phyloP scores from a whole-genome alignment of 1,140 invertebrate genomes.

The Drosophila tropicalis region DNA sequence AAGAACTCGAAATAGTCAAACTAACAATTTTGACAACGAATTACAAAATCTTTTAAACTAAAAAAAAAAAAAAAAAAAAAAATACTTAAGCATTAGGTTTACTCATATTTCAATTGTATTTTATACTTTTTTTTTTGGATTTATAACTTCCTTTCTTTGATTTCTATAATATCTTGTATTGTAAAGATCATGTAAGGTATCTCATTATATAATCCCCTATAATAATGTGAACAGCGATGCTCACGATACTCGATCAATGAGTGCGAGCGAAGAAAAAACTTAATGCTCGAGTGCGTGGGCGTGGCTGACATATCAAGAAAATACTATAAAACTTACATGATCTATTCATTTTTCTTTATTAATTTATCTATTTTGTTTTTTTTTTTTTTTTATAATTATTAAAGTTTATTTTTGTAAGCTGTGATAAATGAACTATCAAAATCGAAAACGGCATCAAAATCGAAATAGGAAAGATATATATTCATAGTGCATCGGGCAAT shows the following conservation, averaged over 20 bases:
- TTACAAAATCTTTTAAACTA: too few relatives aligned
- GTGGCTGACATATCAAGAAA: conserved; percentile 45
- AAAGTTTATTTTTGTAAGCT: conserved; percentile 73
- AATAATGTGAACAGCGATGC: conserved; percentile 45
- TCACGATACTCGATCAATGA: conserved; percentile 40
- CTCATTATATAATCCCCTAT: conserved; percentile 25
- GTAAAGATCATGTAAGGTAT: conserved; percentile 60
- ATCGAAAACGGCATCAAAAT: conserved; percentile 48
- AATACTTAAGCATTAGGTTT: conserved; percentile 66
- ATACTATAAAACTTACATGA: conserved; percentile 36
- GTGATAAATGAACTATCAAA: conserved; percentile 78
- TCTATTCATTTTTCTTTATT: conserved; percentile 62
- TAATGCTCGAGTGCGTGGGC: conserved; percentile 54
- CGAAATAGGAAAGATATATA: conserved; percentile 68
- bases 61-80: conserved; percentile 38
- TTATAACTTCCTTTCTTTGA: conserved; percentile 44
- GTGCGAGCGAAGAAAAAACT: conserved; percentile 77
- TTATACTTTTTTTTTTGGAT: conserved; percentile 50
- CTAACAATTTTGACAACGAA: neutral
- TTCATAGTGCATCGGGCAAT: conserved; percentile 47
- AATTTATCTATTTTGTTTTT: too few relatives aligned
- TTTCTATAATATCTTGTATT: conserved; percentile 57
- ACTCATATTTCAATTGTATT: conserved; percentile 73
- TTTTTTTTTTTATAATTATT: conserved; percentile 45
- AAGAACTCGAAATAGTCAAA: conserved; percentile 73